phyloP scores from a whole-genome alignment of 2,888 invertebrate species.

The Tortricodes alternella region DNA sequence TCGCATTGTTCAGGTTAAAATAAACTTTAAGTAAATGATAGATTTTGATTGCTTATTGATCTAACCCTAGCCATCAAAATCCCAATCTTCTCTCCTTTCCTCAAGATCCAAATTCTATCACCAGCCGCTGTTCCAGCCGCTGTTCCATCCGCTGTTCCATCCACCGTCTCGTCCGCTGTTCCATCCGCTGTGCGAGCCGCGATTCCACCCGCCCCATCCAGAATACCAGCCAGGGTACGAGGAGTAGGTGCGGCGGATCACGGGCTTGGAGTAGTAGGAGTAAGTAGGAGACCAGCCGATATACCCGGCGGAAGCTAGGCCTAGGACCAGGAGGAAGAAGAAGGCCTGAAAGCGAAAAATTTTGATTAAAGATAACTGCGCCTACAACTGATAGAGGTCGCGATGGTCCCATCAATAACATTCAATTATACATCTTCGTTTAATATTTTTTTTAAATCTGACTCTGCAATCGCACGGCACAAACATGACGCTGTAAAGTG shows the following conservation, averaged over 20 bases:
- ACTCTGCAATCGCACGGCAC: too few species aligned
- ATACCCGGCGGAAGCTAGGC: constrained; percentile 52
- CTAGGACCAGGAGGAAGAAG: constrained; percentile 41
- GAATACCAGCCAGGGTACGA: constrained; percentile 1
- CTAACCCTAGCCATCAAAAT: too few species aligned
- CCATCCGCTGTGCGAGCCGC: constrained; percentile 5
- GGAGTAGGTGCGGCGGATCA: constrained; percentile 14
- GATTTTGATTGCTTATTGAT: too few species aligned
- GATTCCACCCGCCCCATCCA: background rate
- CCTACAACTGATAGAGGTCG: too few species aligned
- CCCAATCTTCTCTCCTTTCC: too few species aligned
- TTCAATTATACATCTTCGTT: too few species aligned
- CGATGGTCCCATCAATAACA: too few species aligned
- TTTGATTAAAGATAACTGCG: too few species aligned
- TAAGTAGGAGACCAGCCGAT: constrained; percentile 37
- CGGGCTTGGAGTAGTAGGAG: constrained; percentile 14
- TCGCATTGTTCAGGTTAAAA: too few species aligned
- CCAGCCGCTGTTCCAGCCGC: constrained; percentile 5
- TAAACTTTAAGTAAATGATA: too few species aligned
- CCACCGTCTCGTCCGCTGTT: constrained; percentile 19
- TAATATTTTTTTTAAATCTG: too few species aligned
- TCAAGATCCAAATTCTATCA: background rate
- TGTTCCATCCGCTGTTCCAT: constrained; percentile 6
- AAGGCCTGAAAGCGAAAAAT: constrained; percentile 37
- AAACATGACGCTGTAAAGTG: too few species aligned